Percentiles rank a stretch among this genome's conserved stretches.
Conservation (phyloP, 1,140 invertebrate genomes). For the Pseudomyrmex gracilis region DNA sequence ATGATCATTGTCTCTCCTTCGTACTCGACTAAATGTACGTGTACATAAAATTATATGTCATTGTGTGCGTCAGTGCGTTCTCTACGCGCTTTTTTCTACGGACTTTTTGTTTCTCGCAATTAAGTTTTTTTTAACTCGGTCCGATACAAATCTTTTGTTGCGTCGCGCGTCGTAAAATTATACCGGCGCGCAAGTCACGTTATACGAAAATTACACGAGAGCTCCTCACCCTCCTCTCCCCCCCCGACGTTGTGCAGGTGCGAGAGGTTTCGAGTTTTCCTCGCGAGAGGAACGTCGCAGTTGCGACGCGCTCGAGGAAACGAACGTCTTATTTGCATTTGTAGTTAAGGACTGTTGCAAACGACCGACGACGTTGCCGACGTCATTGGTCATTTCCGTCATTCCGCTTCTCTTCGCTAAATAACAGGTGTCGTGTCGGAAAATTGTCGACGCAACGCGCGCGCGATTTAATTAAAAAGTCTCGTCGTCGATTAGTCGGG, state of each 20-base stretch:
- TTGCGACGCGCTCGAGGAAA: slow-evolving; percentile 2
- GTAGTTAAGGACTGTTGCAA: slow-evolving; percentile 58
- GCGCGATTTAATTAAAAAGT: background rate
- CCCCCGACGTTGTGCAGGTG: slow-evolving; percentile 55
- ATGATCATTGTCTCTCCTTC: too few relatives aligned
- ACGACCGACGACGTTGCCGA: slow-evolving; percentile 28
- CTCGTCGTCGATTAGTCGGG: background rate
- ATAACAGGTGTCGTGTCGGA: slow-evolving; percentile 1
- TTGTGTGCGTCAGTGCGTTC: background rate
- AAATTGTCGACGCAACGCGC: slow-evolving; percentile 3
- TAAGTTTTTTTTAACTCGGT: background rate
- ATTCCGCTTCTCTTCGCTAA: background rate
- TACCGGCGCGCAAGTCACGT: background rate
- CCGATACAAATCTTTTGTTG: slow-evolving; percentile 35
- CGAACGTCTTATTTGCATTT: slow-evolving; percentile 58
- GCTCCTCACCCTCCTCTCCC: too few relatives aligned
- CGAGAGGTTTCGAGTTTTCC: slow-evolving; percentile 39
- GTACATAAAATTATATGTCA: too few relatives aligned
- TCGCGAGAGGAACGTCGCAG: background rate
- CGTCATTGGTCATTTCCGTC: slow-evolving; percentile 18
- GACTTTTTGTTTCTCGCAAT: background rate
- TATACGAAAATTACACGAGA: slow-evolving; percentile 20
- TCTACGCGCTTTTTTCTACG: background rate
- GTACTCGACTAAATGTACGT: too few relatives aligned
- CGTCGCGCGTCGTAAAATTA: background rate